Evolutionary conservation across 2,888 invertebrate genomes (phyloP).

Genomic region (Agrilus biguttatus): DNA sequence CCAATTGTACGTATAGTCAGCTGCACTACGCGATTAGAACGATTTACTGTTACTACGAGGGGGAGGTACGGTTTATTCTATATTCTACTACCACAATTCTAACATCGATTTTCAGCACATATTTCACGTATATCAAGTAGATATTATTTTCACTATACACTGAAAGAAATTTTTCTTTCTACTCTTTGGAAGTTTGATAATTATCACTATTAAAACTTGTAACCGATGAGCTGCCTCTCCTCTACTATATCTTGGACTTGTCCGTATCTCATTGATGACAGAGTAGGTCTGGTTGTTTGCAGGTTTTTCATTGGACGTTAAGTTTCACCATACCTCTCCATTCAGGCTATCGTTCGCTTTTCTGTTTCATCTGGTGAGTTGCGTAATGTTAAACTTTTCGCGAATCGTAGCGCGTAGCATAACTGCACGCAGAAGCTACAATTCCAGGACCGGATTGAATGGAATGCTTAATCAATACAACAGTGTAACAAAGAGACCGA

Average conservation of each 20-base stretch:
- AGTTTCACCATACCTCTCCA: conserved; percentile 25
- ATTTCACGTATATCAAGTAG: background rate
- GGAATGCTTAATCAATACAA: too few species aligned
- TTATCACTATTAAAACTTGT: conserved; percentile 7
- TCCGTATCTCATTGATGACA: conserved; percentile 58
- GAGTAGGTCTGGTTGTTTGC: conserved; percentile 46
- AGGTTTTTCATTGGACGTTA: conserved; percentile 45
- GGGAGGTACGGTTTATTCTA: conserved; percentile 15
- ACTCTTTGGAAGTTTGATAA: conserved; percentile 1
- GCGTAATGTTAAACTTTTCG: conserved; percentile 9
- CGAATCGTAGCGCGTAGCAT: too few species aligned
- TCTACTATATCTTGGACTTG: conserved; percentile 38
- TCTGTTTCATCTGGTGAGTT: conserved; percentile 14
- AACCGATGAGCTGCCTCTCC: conserved; percentile 15
- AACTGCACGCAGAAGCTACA: too few species aligned
- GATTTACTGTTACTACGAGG: conserved; percentile 28
- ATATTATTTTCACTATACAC: background rate
- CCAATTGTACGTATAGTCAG: conserved; percentile 35
- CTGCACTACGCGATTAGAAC: conserved; percentile 34
- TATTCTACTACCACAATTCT: background rate
- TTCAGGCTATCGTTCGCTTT: conserved; percentile 18
- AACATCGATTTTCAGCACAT: background rate
- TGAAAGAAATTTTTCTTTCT: background rate
- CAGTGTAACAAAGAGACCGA: too few species aligned
- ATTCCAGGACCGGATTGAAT: too few species aligned